phyloP scores from a whole-genome alignment of 1,140 invertebrate species.

The Parasteatoda tepidariorum region DNA sequence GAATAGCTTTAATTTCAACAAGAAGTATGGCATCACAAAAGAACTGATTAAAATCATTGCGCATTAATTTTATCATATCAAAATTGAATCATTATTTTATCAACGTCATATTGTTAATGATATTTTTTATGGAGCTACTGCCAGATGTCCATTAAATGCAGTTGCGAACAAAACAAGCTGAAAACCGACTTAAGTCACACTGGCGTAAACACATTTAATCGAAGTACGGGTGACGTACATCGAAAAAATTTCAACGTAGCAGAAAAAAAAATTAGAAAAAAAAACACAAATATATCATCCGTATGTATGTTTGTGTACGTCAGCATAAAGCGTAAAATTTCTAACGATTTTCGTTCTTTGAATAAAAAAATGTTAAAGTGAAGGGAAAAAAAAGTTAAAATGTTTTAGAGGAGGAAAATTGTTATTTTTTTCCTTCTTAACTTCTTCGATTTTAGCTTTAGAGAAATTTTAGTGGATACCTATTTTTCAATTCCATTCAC shows the following conservation, averaged over 20 bases:
- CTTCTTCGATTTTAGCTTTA: slow-evolving; percentile 38
- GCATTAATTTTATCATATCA: too few relatives aligned
- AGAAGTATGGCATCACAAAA: too few relatives aligned
- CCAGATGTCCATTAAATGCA: slow-evolving; percentile 53
- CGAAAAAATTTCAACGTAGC: slow-evolving; percentile 40
- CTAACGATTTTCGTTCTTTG: slow-evolving; percentile 42
- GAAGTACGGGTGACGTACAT: slow-evolving; percentile 20
- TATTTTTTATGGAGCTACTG: too few relatives aligned
- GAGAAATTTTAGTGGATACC: slow-evolving; percentile 49
- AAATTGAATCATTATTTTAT: too few relatives aligned
- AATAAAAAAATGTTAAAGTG: too few relatives aligned
- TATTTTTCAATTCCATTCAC: slow-evolving; percentile 56
- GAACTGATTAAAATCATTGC: too few relatives aligned
- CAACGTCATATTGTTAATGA: too few relatives aligned
- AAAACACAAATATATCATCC: neutral
- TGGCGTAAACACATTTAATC: slow-evolving; percentile 47
- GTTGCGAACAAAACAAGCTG: slow-evolving; percentile 53
- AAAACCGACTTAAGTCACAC: slow-evolving; percentile 33
- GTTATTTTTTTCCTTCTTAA: neutral
- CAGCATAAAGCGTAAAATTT: slow-evolving; percentile 59
- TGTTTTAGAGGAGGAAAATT: slow-evolving; percentile 6
- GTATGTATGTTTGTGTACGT: slow-evolving; percentile 35
- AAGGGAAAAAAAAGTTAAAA: neutral
- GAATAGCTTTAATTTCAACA: too few relatives aligned
- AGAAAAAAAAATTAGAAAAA: slow-evolving; percentile 1